Evolutionary conservation across 1,140 invertebrate species (phyloP).

Genomic region (Bathynomus jamesi): DNA sequence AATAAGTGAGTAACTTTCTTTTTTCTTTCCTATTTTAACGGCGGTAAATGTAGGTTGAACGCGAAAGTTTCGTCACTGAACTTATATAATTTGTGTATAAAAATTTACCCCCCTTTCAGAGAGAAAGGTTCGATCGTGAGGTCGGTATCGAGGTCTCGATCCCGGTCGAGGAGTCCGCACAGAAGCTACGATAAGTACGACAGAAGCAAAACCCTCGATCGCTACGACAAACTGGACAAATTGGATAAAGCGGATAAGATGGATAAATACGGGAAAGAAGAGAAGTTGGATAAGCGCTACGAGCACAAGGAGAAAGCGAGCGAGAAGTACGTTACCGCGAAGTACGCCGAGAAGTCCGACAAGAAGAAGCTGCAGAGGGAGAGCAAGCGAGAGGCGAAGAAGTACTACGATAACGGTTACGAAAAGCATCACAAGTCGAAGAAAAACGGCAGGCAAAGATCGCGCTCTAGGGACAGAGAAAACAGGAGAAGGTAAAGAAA

Average conservation of each 20-base stretch:
- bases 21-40: background rate
- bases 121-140: constrained; percentile 12
- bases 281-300: background rate
- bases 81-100: background rate
- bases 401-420: constrained; percentile 16
- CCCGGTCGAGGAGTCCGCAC: constrained; percentile 1
- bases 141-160: constrained; percentile 10
- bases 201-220: constrained; percentile 1
- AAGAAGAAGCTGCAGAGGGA: constrained; percentile 9
- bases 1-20: constrained; percentile 14
- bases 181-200: constrained; percentile 18
- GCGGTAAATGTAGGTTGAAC: background rate
- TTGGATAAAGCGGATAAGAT: background rate
- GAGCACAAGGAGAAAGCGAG: constrained; percentile 12
- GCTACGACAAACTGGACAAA: constrained; percentile 9
- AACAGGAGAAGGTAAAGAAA: background rate
- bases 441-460: constrained; percentile 9
- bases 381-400: constrained; percentile 4
- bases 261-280: constrained; percentile 10
- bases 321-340: background rate
- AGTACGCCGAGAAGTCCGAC: constrained; percentile 1
- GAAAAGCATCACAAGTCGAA: constrained; percentile 18
- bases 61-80: background rate
- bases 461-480: constrained; percentile 5
- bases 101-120: no score